phyloP scores from a whole-genome alignment of 2,113 vertebrate species.

The Tamias sibiricus region DNA sequence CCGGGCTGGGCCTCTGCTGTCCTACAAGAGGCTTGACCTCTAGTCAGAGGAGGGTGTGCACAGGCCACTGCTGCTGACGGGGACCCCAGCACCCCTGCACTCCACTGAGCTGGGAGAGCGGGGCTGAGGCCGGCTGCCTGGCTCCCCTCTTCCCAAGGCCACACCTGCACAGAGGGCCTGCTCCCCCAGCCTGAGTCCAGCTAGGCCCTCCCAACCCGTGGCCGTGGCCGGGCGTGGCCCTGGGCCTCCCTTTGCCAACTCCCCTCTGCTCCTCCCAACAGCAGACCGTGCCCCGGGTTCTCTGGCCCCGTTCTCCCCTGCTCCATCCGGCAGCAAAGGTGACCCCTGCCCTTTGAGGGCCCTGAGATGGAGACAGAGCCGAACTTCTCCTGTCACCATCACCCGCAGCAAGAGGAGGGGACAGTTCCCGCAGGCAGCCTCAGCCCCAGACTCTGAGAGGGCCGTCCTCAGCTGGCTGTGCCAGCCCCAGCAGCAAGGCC shows the following conservation, averaged over 20 bases:
- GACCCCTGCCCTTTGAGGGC: accelerated
- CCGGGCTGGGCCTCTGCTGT: neutral
- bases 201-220: neutral
- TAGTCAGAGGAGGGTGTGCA: neutral
- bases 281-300: accelerated
- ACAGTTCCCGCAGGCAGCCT: accelerated
- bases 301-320: neutral
- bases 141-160: neutral
- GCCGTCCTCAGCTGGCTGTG: accelerated
- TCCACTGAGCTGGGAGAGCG: neutral
- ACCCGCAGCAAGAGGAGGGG: neutral
- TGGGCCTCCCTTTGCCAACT: neutral
- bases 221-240: no score
- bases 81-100: no score
- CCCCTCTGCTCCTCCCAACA: neutral
- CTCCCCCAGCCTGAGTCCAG: neutral
- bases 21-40: neutral
- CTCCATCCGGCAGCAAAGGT: accelerated
- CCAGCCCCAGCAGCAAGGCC: accelerated
- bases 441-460: neutral
- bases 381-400: accelerated
- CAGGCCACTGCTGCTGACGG: neutral
- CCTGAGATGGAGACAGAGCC: neutral
- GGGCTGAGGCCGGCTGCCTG: no score
- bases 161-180: neutral